phyloP scores from a whole-genome alignment of 2,113 vertebrate genomes.

The Scomber japonicus region DNA sequence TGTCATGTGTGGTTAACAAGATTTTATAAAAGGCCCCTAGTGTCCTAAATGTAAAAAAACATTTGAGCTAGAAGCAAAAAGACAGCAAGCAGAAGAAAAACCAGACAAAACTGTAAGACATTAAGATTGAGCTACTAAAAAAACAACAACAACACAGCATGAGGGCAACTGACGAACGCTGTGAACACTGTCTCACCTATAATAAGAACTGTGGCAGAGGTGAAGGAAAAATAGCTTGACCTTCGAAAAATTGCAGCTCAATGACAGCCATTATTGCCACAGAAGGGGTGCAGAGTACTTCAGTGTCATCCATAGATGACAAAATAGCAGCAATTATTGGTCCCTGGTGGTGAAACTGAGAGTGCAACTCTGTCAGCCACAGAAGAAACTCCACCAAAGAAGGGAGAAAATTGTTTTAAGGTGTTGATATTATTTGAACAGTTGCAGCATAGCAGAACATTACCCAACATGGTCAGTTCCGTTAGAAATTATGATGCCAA shows the following conservation, averaged over 20 bases:
- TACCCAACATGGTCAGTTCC: neutral
- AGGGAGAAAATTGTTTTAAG: neutral
- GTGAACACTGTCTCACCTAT: slow-evolving; percentile 4
- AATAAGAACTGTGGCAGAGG: slow-evolving; percentile 4
- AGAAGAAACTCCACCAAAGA: neutral
- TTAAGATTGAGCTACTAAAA: no score
- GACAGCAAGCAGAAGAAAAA: no score
- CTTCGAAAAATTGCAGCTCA: slow-evolving; percentile 17
- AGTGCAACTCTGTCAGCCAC: slow-evolving; percentile 16
- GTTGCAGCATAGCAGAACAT: no score
- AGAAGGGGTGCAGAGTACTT: slow-evolving; percentile 11
- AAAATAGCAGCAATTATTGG: slow-evolving; percentile 34
- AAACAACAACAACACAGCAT: neutral
- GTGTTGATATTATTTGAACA: neutral
- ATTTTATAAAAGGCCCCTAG: no score
- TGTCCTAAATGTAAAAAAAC: no score
- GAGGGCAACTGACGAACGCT: neutral
- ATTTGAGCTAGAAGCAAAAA: no score
- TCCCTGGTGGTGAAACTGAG: slow-evolving; percentile 2
- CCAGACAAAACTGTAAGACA: no score
- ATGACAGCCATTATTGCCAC: neutral
- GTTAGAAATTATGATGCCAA: neutral
- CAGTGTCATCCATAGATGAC: slow-evolving; percentile 17
- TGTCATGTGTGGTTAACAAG: no score
- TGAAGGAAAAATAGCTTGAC: slow-evolving; percentile 17